phyloP scores from a whole-genome alignment of 1,140 invertebrate species.

The Leptinotarsa defecta region DNA sequence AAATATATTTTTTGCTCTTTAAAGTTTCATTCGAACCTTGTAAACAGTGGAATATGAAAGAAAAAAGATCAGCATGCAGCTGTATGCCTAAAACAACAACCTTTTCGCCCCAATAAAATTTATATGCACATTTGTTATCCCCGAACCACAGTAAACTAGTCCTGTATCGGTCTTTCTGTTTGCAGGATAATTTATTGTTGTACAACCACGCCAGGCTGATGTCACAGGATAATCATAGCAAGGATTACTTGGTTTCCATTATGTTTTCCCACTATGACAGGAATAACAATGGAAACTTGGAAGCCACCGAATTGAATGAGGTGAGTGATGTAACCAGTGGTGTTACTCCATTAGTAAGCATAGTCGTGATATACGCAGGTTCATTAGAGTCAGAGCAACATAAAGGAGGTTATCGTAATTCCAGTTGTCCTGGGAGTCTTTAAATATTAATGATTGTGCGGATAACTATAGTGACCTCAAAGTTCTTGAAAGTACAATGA shows the following conservation, averaged over 20 bases:
- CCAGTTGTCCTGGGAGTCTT: neutral
- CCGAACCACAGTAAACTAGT: conserved; percentile 16
- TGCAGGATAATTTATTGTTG: conserved; percentile 73
- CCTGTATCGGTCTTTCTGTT: conserved; percentile 32
- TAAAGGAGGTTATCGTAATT: neutral
- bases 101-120: conserved; percentile 1
- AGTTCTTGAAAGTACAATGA: too few species aligned
- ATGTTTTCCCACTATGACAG: conserved; percentile 82
- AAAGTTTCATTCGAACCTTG: neutral
- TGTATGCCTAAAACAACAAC: neutral
- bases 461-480: too few species aligned
- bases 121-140: conserved; percentile 7
- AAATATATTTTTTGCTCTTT: too few species aligned
- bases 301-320: conserved; percentile 69
- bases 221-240: conserved; percentile 66
- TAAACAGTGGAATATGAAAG: neutral
- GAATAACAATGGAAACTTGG: conserved; percentile 72
- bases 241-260: conserved; percentile 74
- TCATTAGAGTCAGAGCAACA: neutral
- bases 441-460: too few species aligned
- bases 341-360: neutral
- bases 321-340: conserved; percentile 52
- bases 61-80: neutral
- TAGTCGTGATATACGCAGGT: neutral
- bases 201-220: conserved; percentile 74